Evolutionary conservation across 2,888 invertebrate genomes (phyloP), one percentile per base, ranked within the genome.

Genomic region (Drosophila setosimentum): DNA sequence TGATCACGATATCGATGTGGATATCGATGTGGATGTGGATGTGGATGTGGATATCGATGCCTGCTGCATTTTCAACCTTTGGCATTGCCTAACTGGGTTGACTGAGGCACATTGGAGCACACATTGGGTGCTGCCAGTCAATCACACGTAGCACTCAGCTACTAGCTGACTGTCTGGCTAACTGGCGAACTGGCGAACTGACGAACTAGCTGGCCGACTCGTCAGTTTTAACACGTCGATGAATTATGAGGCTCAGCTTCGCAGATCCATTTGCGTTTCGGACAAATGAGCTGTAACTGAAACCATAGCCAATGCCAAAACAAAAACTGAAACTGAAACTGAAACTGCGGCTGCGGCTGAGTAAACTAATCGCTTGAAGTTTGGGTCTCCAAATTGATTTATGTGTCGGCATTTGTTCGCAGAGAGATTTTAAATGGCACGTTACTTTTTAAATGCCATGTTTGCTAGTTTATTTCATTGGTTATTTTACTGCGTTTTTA

Each of bases 91-190:
- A 45, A 40, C 51, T 58, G 62, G 53, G 49, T 40, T 62, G 42
- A 40, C 42, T 61, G 69, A 3, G 54, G 10, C 50, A 45, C n/a
- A 42, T 63, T 59, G 37, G 3, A n/a, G 24, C 53, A 11, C 24
- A 54, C 24, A n/a, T n/a, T 35, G 33, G 18, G 35, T 65, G 61
- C 71, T 51, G 64, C 68, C 77, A 83, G 83, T 88, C 86, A 85
- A 87, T 83, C 88, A 86, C 78, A 80, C 81, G 81, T 78, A 83
- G 77, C 76, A 85, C 71, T 64, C 73, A 81, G 87, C 84, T 65
- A 49, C 32, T 54, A 54, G 69, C 65, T 73, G 21, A 21, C 7
- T 3, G 7, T 0, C 21, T 53, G 51, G 16, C 51, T 16, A 51
- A 32, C 51, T 21, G 21, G 1, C 40, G 4, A 24, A 2, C 13